Conservation (phyloP, 2,113 vertebrate genomes). For the Dipodomys ordii region DNA sequence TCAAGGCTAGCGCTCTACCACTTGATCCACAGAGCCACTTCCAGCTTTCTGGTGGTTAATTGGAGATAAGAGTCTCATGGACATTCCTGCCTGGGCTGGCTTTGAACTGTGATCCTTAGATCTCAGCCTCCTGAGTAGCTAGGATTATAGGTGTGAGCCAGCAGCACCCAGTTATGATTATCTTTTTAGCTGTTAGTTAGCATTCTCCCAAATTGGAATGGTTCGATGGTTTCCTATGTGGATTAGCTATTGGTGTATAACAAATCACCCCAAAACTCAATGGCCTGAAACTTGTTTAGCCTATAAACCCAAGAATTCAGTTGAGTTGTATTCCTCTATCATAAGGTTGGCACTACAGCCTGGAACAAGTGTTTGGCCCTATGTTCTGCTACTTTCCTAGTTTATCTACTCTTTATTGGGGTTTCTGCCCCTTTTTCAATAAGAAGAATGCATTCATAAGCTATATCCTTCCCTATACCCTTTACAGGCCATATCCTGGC, state of each 20-base stretch:
- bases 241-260: not conserved
- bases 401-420: conserved; percentile 2
- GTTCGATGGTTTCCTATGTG: not conserved
- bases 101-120: too few species aligned
- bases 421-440: not conserved
- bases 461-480: not conserved
- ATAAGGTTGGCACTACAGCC: not conserved
- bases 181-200: not conserved
- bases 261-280: not conserved
- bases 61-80: too few species aligned
- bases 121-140: too few species aligned
- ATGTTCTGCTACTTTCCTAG: not conserved
- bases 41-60: too few species aligned
- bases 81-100: too few species aligned
- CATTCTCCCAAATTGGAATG: conserved; percentile 1
- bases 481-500: not conserved
- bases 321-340: not conserved
- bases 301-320: not conserved
- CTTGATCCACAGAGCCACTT: too few species aligned
- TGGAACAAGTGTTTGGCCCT: not conserved
- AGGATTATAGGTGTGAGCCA: too few species aligned
- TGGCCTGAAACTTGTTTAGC: not conserved
- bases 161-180: not conserved
- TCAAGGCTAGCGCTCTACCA: too few species aligned
- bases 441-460: not conserved